Evolutionary conservation across 2,113 vertebrate genomes (phyloP), one percentile per base, ranked within the genome.

Genomic region (Strix uralensis): DNA sequence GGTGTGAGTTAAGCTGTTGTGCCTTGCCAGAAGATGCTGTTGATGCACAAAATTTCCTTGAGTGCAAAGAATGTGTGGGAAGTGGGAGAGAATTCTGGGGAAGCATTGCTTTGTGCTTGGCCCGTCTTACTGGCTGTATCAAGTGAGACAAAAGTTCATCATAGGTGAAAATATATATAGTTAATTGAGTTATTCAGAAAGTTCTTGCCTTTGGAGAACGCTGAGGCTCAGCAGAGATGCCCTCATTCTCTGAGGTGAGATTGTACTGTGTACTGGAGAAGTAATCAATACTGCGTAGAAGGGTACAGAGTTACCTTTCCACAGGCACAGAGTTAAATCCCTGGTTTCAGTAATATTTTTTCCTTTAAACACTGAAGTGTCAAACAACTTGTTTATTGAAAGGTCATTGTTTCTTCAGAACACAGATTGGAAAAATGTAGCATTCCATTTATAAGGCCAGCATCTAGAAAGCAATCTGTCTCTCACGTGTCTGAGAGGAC

Each of bases 231-330:
- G 13, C 42, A 38, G 26, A 67, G 32, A 23, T 51, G 16, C 4
- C 22, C 5, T 74, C 2, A 7, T 4, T 79, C 36, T 83, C 57
- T 49, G 42, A 27, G 29, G 6, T 65, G 51, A 61, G 40, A 25
- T 79, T 18, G 30, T 47, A 21, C 8, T 49, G 3, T 38, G 6
- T 27, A 11, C 27, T 78, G 11, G 3, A n/a, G 55, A 42, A 92
- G 13, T 58, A 58, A 66, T 42, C 71, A 47, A 4, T 78, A 29
- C 19, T 51, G 13, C 0, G 0, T 40, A 54, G 51, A 80, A 36
- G 11, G 11, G 18, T 82, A 34, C 18, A 34, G 32, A 52, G 8
- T 65, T 90, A 72, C 15, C 26, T 70, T 49, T 82, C 17, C 20
- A 16, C 5, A 15, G 18, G 9, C 38, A 19, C 15, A 9, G 23